Base-by-base conservation (phyloP, 2,888 invertebrate species). In the Miltochrista miniata region DNA sequence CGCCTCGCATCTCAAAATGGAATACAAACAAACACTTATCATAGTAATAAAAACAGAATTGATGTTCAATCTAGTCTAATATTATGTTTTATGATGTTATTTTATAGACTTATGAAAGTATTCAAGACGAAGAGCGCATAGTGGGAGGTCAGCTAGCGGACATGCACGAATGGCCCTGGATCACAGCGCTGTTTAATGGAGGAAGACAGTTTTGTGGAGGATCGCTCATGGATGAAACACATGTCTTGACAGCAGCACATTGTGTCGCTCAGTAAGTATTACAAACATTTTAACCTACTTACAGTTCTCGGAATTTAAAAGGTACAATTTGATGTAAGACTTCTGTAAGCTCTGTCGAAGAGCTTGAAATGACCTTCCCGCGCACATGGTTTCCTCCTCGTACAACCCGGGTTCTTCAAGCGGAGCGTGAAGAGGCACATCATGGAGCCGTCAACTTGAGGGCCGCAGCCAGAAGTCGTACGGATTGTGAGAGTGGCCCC, bases 191-290 rank as follows among this genome's bases (percentile, higher is more conserved):
- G 33, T 96, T 97, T 81, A 96, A 96, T 77, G 93, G 93, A 7
- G 96, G 96, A 12, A 93, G 96, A 31, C 97, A 97, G 80, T 97
- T 97, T 84, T 97, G 97, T 77, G 97, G 97, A 1, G 97, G 97
- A 9, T 96, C 97, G 0, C 90, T 97, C 39, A 95, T 97, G 57
- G 96, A 97, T 70, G 93, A 94, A 59, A 85, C 80, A 45, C 97
- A 97, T 74, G 94, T 97, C 43, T 87, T 97, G 11, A 95, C 97
- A 1, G 97, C 97, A 2, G 97, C 97, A 1, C 97, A 97, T 86
- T 97, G 97, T 79, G 96, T 97, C 24, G 96, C 96, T 30, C 96
- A 96, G 97, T 97, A 92, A 93, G 94, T 73, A 51, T 1, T 11
- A 3, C 31, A 12, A 10, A 39, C 11, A 12, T 31, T 13, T 5